These are phyloP conservation scores for Aphelocoma coerulescens DNA, from an alignment of 2,113 vertebrate genomes.

Conservation along the genomic window DNA sequence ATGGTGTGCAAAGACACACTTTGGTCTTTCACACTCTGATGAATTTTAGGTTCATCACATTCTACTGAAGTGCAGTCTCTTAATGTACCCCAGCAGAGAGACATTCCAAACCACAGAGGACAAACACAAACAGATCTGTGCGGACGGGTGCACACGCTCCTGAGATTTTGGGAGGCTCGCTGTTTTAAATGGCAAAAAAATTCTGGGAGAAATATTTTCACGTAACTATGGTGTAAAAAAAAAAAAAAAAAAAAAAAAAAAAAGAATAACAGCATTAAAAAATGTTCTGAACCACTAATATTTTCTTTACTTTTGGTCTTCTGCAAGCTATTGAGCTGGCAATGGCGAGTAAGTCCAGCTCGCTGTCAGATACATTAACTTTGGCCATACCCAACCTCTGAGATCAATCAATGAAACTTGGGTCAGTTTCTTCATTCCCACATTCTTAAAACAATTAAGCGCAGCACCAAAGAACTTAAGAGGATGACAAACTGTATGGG, in stretches of 20 bases:
- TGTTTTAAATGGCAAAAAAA: neutral
- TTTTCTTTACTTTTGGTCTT: slow-evolving; percentile 29
- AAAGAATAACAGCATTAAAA: neutral
- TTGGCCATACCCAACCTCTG: neutral
- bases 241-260: neutral
- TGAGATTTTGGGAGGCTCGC: neutral
- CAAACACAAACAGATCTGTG: neutral
- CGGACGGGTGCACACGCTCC: accelerated
- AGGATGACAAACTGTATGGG: neutral
- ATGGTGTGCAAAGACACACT: neutral
- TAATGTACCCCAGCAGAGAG: neutral
- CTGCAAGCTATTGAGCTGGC: slow-evolving; percentile 2
- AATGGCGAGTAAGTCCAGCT: slow-evolving; percentile 39
- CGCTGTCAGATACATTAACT: slow-evolving; percentile 35
- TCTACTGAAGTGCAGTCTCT: neutral
- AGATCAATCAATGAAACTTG: slow-evolving; percentile 27
- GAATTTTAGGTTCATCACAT: neutral
- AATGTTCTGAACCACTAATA: neutral
- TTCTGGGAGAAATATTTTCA: neutral
- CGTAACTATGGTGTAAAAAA: neutral
- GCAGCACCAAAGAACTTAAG: neutral
- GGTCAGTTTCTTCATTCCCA: slow-evolving; percentile 23
- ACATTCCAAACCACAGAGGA: neutral
- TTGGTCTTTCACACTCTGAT: neutral
- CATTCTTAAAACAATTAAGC: slow-evolving; percentile 3